Base-by-base conservation (phyloP, 2,888 invertebrate genomes). In the Apamea epomidion region DNA sequence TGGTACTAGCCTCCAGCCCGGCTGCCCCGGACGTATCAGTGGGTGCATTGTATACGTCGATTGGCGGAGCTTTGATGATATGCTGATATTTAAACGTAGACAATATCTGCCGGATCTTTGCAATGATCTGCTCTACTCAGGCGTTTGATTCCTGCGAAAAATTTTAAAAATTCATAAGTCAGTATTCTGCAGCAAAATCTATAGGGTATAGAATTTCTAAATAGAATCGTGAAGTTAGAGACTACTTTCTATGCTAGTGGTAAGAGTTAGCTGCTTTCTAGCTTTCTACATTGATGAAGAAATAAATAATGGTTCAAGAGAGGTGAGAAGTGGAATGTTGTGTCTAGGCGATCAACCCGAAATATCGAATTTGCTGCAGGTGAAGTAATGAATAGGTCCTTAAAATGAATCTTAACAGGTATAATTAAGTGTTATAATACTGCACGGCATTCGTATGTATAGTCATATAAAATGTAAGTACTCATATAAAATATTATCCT, bases 71-170 rank as follows among this genome's bases (percentile, higher is more conserved):
- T 95, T 95, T 95, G 96, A 80, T 94, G 97, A 94, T 96, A 96
- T 98, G 98, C 96, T 98, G 98, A 96, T 97, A 97, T 95, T 97
- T 97, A 97, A 98, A 98, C 97, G 98, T 98, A 95, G 98, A 97
- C 97, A 98, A 97, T 97, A 98, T 98, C 97, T 98, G 97, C 97
- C 98, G 98, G 97, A 98, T 98, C 97, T 98, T 98, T 98, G 98
- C 98, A 98, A 98, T 98, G 97, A 98, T 98, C 98, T 98, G 98
- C 98, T 98, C 98, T 97, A 98, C 98, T 98, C 98, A 98, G 98
- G 98, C 98, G 97, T 98, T 98, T 97, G 98, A 98, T 97, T 98
- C 98, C 98, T 98, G 97, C 91, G 97, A 97, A 95, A 95, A 94
- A 95, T 96, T 96, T 94, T 86, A 91, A 95, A 95, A 96, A 94